Evolutionary conservation across 2,113 vertebrate species (phyloP).

Genomic region (Oncorhynchus masou): DNA sequence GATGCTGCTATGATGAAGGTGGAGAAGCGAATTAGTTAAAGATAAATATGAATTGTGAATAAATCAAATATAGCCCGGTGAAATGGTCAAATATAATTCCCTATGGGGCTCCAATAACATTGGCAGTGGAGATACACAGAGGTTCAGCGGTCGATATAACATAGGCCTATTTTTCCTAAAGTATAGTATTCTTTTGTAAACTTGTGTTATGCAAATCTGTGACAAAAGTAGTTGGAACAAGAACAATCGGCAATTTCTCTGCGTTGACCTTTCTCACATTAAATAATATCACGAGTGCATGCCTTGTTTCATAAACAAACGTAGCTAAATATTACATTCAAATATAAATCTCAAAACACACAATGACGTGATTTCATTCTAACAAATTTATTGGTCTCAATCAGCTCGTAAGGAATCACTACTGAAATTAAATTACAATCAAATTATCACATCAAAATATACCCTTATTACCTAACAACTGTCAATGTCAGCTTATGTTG

Average conservation of each 20-base stretch:
- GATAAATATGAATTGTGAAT: not conserved
- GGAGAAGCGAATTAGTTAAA: not conserved
- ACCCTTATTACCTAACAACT: slow-evolving; percentile 98
- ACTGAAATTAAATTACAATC: slow-evolving; percentile 99
- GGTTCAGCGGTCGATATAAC: not conserved
- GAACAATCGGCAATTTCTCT: not conserved
- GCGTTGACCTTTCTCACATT: not conserved
- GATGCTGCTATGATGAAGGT: not conserved
- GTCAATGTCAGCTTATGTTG: slow-evolving; percentile 92
- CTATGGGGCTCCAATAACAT: not conserved
- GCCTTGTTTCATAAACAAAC: not conserved
- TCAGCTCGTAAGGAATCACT: slow-evolving; percentile 99
- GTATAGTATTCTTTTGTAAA: not conserved
- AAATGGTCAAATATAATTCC: not conserved
- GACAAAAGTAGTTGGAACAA: not conserved
- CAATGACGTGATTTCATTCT: slow-evolving; percentile 91
- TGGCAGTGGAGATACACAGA: not conserved
- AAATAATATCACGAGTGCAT: not conserved
- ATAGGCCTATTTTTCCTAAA: not conserved
- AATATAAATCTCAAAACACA: slow-evolving; percentile 76
- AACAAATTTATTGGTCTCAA: slow-evolving; percentile 99
- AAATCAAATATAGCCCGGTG: not conserved
- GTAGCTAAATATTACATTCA: not conserved
- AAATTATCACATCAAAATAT: slow-evolving; percentile 99
- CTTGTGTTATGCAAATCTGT: not conserved